phyloP scores from a whole-genome alignment of 2,888 invertebrate species.

The Mimumesa dahlbomi region DNA sequence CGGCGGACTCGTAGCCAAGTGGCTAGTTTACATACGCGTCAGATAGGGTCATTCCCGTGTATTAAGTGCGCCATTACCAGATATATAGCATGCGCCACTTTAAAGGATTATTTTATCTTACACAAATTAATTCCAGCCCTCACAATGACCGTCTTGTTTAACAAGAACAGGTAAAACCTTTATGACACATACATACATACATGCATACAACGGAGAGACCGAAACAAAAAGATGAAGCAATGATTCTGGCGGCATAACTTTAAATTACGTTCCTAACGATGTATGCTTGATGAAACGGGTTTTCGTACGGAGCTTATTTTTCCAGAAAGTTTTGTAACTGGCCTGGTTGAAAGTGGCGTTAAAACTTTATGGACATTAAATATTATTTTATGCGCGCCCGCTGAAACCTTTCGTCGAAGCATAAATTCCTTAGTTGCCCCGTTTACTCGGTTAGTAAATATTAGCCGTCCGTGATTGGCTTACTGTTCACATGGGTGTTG shows the following conservation, averaged over 20 bases:
- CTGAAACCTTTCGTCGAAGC: not conserved
- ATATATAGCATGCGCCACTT: constrained; percentile 8
- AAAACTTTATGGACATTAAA: constrained; percentile 9
- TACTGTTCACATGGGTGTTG: constrained; percentile 24
- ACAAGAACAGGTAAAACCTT: no score
- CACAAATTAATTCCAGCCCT: constrained; percentile 19
- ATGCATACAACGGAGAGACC: no score
- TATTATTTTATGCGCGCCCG: not conserved
- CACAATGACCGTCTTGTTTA: not conserved
- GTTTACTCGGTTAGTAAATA: constrained; percentile 22
- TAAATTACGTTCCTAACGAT: no score
- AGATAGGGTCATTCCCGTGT: constrained; percentile 37
- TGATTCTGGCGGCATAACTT: no score
- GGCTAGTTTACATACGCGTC: constrained; percentile 47
- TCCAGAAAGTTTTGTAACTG: no score
- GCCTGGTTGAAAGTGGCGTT: no score
- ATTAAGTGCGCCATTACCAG: constrained; percentile 44
- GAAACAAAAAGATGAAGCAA: no score
- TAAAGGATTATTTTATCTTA: constrained; percentile 33
- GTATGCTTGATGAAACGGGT: no score
- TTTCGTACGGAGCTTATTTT: no score
- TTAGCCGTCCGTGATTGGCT: constrained; percentile 29
- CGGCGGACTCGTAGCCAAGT: constrained; percentile 37
- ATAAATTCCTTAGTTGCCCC: constrained; percentile 16
- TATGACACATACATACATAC: no score